phyloP scores from a whole-genome alignment of 2,797 vertebrate species.

The Anguilla marmorata region DNA sequence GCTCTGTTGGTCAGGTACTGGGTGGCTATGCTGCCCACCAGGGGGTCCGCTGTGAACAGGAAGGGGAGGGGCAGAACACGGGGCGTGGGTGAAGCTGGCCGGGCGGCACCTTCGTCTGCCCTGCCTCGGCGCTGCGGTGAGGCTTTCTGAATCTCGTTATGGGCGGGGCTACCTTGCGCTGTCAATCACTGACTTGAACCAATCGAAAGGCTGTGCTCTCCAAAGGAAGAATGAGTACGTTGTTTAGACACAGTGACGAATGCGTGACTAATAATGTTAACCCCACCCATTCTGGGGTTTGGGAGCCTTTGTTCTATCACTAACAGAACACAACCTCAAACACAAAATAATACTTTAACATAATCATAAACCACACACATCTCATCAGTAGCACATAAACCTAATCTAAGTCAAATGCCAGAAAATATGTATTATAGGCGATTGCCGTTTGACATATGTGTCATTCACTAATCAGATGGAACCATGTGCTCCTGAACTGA shows the following conservation, averaged over 20 bases:
- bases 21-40: constrained; percentile 92
- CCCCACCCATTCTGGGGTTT: no score
- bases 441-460: background rate
- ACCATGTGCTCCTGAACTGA: background rate
- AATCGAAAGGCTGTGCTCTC: no score
- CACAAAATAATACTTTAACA: background rate
- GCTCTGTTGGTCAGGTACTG: constrained; percentile 94
- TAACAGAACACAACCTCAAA: no score
- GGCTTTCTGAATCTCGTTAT: background rate
- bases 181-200: no score
- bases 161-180: background rate
- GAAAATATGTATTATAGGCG: no score
- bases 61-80: constrained; percentile 16
- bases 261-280: no score
- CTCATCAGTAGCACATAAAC: no score
- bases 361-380: background rate
- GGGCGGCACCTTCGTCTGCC: background rate
- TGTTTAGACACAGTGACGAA: no score
- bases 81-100: background rate
- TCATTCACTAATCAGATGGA: background rate
- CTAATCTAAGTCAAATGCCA: no score
- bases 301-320: no score
- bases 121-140: background rate
- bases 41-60: constrained; percentile 78
- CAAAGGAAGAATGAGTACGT: no score